phyloP scores from a whole-genome alignment of 2,113 vertebrate genomes.

The Callipepla californica region DNA sequence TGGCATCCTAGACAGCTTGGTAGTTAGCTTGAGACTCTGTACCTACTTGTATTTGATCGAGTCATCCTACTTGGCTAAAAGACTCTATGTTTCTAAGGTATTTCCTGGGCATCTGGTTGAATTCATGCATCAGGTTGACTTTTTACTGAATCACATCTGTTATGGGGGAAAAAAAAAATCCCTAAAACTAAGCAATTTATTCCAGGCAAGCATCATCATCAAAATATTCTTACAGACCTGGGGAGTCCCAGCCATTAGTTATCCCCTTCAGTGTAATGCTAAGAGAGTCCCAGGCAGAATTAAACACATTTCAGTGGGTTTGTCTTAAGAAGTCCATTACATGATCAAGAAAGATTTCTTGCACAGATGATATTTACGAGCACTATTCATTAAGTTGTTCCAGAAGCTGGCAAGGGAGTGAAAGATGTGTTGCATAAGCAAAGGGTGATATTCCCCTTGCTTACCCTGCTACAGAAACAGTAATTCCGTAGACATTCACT shows the following conservation, averaged over 20 bases:
- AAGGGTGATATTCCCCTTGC: slow-evolving; percentile 18
- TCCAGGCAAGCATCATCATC: background rate
- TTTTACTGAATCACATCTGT: slow-evolving; percentile 40
- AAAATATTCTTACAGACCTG: background rate
- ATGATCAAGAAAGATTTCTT: background rate
- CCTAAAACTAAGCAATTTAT: slow-evolving; percentile 10
- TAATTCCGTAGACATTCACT: background rate
- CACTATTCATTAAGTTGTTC: background rate
- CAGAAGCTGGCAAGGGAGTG: background rate
- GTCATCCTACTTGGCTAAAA: background rate
- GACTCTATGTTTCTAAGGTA: background rate
- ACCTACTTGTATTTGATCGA: background rate
- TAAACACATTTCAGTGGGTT: background rate
- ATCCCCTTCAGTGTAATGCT: background rate
- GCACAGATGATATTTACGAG: background rate
- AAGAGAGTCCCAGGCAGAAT: background rate
- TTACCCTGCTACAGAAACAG: background rate
- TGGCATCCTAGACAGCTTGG: background rate
- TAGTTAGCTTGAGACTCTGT: background rate
- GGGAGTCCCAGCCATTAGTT: background rate
- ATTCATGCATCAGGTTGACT: slow-evolving; percentile 24
- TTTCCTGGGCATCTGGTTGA: slow-evolving; percentile 49
- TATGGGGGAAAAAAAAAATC: background rate
- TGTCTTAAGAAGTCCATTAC: background rate
- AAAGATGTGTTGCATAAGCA: background rate